Conservation (phyloP, 2,113 vertebrate species). For the Camelus bactrianus region DNA sequence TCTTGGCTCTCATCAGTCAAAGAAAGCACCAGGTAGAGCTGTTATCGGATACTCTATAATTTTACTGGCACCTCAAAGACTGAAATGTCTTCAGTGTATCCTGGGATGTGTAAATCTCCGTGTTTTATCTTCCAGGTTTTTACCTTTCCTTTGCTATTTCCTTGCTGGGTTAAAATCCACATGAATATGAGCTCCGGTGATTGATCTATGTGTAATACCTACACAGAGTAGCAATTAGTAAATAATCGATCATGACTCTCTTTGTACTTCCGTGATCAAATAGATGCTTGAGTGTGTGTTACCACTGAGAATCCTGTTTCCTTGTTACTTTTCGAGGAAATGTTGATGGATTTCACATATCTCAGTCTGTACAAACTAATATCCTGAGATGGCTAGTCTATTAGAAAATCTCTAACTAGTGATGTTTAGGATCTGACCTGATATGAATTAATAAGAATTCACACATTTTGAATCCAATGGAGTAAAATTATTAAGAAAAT, state of each 20-base stretch:
- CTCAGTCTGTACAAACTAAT: neutral
- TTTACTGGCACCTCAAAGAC: slow-evolving; percentile 47
- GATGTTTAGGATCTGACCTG: neutral
- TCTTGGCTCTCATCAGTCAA: slow-evolving; percentile 76
- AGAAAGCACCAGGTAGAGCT: slow-evolving; percentile 28
- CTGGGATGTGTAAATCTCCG: slow-evolving; percentile 25
- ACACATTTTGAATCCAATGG: neutral
- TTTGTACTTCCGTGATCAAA: neutral
- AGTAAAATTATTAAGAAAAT: neutral
- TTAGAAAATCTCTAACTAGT: neutral
- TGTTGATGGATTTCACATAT: neutral
- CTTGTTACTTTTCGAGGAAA: neutral
- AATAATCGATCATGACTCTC: neutral
- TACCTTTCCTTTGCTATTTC: neutral
- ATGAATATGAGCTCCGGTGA: neutral
- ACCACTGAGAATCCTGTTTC: neutral
- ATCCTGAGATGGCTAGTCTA: neutral
- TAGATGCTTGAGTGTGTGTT: neutral
- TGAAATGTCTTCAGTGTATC: neutral
- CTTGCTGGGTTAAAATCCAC: neutral
- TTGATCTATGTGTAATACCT: neutral
- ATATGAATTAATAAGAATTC: neutral
- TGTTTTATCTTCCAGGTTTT: neutral
- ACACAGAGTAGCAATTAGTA: neutral
- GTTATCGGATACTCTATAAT: slow-evolving; percentile 51